Evolutionary conservation across 2,797 vertebrate species (phyloP), one percentile per base, ranked within the genome.

Genomic region (Chrysocyon brachyurus): DNA sequence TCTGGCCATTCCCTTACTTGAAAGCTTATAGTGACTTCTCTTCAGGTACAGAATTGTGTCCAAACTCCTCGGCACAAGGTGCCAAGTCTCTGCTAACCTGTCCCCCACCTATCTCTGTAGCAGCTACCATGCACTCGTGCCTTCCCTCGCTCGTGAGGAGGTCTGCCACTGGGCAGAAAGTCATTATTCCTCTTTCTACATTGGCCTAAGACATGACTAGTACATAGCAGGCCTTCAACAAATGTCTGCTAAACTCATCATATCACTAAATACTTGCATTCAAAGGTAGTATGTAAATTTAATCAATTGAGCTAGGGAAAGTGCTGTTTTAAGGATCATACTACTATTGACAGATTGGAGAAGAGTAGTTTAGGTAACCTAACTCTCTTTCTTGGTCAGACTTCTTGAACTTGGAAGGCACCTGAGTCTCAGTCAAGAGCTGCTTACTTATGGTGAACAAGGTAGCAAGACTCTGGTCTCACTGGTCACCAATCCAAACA

Each of bases 341-440:
- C 22, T 56, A 61, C 81, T 85, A 24, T 5, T 52, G 26, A 78
- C 17, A 89, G 75, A 54, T 73, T 82, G 9, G 87, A 96, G 92
- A 75, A 54, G 16, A 63, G 21, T 36, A 77, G 22, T n/a, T 75
- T 87, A 46, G 11, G 15, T n/a, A 33, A 57, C 33, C 31, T 68
- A 79, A 82, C 36, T 70, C 68, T 81, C n/a, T 94, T 33, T 81
- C n/a, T 94, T 33, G 49, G 31, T 82, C 40, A 93, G 87, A n/a
- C 22, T 87, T 95, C 49, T 1, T 24, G 73, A 86, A 75, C 33
- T 49, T 82, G 61, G 54, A 90, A 88, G 40, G 19, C 9, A 82
- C 22, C 2, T 12, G 54, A 85, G n/a, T 52, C 28, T 90, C 26
- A 75, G 52, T 22, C 21, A 82, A 86, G 64, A 78, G 33, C 8